Percentiles rank a stretch among this genome's conserved stretches.
phyloP scores from a whole-genome alignment of 1,140 invertebrate species.

The Scaptomyza hsui region DNA sequence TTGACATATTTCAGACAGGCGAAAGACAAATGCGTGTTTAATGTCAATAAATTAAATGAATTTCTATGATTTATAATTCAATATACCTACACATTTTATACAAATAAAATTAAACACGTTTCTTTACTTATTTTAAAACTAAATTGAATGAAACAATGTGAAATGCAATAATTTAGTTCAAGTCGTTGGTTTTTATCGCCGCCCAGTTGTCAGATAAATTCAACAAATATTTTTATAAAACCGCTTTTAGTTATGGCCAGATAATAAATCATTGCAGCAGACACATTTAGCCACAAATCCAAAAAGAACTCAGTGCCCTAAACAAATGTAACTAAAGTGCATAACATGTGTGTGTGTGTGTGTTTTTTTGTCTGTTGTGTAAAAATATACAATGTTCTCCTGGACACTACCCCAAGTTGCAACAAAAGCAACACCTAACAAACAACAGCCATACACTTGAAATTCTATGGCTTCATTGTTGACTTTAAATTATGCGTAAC shows the following conservation, averaged over 20 bases:
- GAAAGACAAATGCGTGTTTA: constrained; percentile 67
- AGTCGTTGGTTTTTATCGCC: constrained; percentile 40
- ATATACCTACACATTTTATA: constrained; percentile 7
- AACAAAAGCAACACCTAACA: constrained; percentile 11
- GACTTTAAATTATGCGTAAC: constrained; percentile 39
- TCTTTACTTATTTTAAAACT: background rate
- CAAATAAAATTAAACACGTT: background rate
- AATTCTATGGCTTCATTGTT: constrained; percentile 32
- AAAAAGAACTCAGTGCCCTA: constrained; percentile 19
- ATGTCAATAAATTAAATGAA: constrained; percentile 62
- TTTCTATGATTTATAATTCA: constrained; percentile 18
- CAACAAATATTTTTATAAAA: constrained; percentile 43
- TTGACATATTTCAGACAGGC: constrained; percentile 64
- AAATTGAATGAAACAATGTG: background rate
- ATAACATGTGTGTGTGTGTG: constrained; percentile 2
- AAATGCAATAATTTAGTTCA: constrained; percentile 16
- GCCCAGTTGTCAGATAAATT: constrained; percentile 43
- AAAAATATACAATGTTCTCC: constrained; percentile 13
- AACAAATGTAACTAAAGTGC: background rate
- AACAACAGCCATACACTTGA: constrained; percentile 27
- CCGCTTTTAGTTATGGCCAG: constrained; percentile 41
- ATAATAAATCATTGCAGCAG: constrained; percentile 61
- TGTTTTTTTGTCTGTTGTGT: background rate
- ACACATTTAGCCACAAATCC: constrained; percentile 18
- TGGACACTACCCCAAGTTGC: background rate